A percentile compares a stretch with the other conserved stretches of the same genome.
Conservation (phyloP, 2,888 invertebrate genomes). For the Heteromyza rotundicornis region DNA sequence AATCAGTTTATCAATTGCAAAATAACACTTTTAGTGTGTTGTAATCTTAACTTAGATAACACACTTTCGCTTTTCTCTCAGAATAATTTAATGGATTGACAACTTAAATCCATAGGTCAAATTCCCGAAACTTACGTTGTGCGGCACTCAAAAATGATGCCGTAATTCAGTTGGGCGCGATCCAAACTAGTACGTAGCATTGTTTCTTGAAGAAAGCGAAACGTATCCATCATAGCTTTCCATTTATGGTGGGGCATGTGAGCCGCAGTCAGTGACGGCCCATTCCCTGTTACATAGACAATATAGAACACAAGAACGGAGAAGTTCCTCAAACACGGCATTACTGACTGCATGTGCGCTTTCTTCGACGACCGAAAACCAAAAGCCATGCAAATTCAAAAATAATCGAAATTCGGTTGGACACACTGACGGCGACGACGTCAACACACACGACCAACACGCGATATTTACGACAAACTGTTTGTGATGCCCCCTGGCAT, state of each 20-base stretch:
- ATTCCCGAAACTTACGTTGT: slow-evolving; percentile 46
- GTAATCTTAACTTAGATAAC: no score
- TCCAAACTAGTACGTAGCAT: slow-evolving; percentile 50
- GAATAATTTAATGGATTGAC: not conserved
- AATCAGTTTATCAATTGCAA: no score
- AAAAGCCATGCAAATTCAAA: not conserved
- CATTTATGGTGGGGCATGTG: slow-evolving; percentile 42
- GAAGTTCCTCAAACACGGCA: no score
- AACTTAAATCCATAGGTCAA: not conserved
- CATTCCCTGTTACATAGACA: not conserved
- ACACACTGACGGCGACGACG: not conserved
- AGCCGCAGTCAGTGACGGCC: not conserved
- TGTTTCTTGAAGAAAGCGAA: slow-evolving; percentile 49
- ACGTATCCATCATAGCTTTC: slow-evolving; percentile 40
- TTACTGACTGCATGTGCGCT: no score
- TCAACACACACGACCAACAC: slow-evolving; percentile 10
- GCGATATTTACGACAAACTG: slow-evolving; percentile 29
- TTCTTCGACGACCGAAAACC: not conserved
- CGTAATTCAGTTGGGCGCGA: slow-evolving; percentile 50
- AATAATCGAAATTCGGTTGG: slow-evolving; percentile 4
- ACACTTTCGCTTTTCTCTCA: not conserved
- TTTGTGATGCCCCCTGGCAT: slow-evolving; percentile 47
- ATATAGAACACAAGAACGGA: not conserved
- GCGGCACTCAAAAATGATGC: slow-evolving; percentile 53
- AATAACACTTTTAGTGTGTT: no score